Conservation (phyloP, 2,797 vertebrate genomes). For the Podarcis siculus region DNA sequence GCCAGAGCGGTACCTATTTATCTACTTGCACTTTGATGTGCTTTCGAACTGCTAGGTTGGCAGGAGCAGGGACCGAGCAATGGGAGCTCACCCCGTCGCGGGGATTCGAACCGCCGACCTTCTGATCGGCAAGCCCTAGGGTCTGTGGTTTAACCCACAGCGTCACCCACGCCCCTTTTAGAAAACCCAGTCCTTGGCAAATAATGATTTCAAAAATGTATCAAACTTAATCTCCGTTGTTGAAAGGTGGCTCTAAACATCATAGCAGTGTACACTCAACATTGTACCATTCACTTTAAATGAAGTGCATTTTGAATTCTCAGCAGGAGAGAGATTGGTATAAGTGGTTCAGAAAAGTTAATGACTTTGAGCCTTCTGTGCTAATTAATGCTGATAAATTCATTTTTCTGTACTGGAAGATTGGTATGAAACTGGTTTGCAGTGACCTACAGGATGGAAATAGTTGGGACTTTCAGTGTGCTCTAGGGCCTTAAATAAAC, state of each 20-base stretch:
- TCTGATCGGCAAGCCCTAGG: no score
- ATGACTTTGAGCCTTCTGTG: conserved; percentile 7
- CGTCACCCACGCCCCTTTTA: neutral
- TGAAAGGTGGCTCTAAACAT: neutral
- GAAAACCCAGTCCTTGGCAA: neutral
- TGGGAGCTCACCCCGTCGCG: no score
- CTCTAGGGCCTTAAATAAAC: conserved; percentile 23
- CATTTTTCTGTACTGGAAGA: conserved; percentile 2
- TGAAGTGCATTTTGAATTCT: conserved; percentile 13
- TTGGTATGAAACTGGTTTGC: conserved; percentile 4
- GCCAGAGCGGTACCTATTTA: no score
- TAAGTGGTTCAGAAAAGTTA: conserved; percentile 1
- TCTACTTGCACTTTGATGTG: no score
- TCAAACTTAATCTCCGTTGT: neutral
- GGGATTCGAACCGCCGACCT: no score
- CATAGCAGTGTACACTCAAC: neutral
- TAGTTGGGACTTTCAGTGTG: neutral
- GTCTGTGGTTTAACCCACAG: no score
- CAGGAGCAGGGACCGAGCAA: no score
- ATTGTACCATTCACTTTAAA: neutral
- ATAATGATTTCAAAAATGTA: neutral
- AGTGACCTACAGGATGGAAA: conserved; percentile 14
- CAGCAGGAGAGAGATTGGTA: neutral
- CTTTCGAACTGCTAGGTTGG: no score
- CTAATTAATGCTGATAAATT: conserved; percentile 1